Evolutionary conservation across 1,140 invertebrate species (phyloP).

Genomic region (Paraescarpia echinospica): DNA sequence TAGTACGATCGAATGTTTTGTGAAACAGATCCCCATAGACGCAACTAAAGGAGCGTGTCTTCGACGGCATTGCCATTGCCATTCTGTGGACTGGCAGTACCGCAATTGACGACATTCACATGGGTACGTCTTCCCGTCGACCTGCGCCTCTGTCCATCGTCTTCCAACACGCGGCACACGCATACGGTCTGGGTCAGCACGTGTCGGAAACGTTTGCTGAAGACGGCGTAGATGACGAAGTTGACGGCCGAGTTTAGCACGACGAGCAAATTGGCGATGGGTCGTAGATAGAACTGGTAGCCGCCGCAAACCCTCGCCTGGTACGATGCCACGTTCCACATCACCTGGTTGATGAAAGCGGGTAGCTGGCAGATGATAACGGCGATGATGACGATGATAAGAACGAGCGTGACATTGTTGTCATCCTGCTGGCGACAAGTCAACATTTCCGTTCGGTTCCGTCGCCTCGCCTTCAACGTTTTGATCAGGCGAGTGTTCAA

Average conservation of each 20-base stretch:
- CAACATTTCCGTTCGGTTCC: slow-evolving; percentile 28
- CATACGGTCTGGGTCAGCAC: slow-evolving; percentile 4
- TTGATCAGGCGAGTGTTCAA: slow-evolving; percentile 31
- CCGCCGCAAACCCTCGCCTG: slow-evolving; percentile 20
- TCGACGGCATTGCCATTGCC: no score
- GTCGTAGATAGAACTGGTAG: slow-evolving; percentile 30
- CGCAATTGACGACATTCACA: not conserved
- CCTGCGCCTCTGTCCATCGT: not conserved
- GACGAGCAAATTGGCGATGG: slow-evolving; percentile 25
- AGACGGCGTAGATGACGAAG: slow-evolving; percentile 31
- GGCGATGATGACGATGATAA: slow-evolving; percentile 29
- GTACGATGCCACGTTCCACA: slow-evolving; percentile 21
- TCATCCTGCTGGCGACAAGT: slow-evolving; percentile 29
- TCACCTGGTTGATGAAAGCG: slow-evolving; percentile 23
- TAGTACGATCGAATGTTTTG: no score
- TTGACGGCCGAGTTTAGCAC: slow-evolving; percentile 28
- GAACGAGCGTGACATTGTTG: slow-evolving; percentile 32
- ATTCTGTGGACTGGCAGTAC: no score
- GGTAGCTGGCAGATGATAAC: slow-evolving; percentile 30
- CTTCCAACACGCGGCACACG: not conserved
- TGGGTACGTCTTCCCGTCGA: not conserved
- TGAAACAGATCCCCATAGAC: no score
- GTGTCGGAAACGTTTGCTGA: slow-evolving; percentile 30
- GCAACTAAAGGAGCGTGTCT: no score
- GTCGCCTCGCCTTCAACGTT: slow-evolving; percentile 24